Evolutionary conservation across 1,140 invertebrate species (phyloP).

Genomic region (Lysiphlebus fabarum): DNA sequence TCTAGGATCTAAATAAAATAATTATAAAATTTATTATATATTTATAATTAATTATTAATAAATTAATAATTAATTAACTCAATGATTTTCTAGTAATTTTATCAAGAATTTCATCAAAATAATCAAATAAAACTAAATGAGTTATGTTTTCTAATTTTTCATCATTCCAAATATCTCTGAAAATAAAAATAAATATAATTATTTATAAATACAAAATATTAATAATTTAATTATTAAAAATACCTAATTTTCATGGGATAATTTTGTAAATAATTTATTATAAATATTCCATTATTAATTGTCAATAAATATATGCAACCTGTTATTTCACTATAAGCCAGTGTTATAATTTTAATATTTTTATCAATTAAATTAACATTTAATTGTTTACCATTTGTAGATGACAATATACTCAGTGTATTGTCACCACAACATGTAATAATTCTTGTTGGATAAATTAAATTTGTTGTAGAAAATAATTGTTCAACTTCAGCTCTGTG

Average conservation of each 20-base stretch:
- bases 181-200: conserved; percentile 7
- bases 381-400: conserved; percentile 26
- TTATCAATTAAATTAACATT: conserved; percentile 29
- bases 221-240: not conserved
- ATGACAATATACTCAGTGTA: conserved; percentile 28
- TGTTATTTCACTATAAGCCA: conserved; percentile 28
- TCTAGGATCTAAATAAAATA: conserved; percentile 2
- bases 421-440: conserved; percentile 30
- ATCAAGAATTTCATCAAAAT: conserved; percentile 28
- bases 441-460: conserved; percentile 28
- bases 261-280: conserved; percentile 21
- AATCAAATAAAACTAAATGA: conserved; percentile 30
- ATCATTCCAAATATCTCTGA: conserved; percentile 28
- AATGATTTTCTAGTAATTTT: conserved; percentile 2
- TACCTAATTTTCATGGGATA: conserved; percentile 32
- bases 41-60: not conserved
- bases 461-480: conserved; percentile 28
- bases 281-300: conserved; percentile 30
- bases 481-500: conserved; percentile 22
- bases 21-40: not conserved
- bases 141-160: conserved; percentile 25
- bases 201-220: not conserved
- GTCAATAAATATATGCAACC: conserved; percentile 30
- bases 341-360: conserved; percentile 21
- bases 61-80: conserved; percentile 5